phyloP scores from a whole-genome alignment of 2,888 invertebrate species.

The Caenorhabditis sp. region DNA sequence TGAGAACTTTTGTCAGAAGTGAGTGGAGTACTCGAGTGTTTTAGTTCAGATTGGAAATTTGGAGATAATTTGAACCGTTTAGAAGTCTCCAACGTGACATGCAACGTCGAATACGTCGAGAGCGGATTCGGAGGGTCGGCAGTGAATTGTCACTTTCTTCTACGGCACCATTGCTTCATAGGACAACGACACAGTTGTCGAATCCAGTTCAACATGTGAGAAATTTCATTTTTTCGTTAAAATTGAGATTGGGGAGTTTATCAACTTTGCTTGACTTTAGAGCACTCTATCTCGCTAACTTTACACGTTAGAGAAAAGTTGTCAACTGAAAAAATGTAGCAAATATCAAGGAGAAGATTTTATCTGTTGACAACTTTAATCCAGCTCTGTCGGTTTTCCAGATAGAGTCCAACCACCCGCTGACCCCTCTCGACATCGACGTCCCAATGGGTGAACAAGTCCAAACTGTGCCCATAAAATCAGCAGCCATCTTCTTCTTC shows the following conservation, averaged over 20 bases:
- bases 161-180: slow-evolving; percentile 68
- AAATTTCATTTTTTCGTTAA: background rate
- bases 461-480: slow-evolving; percentile 75
- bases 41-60: background rate
- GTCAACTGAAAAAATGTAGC: too few species aligned
- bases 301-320: too few species aligned
- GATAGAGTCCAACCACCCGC: slow-evolving; percentile 73
- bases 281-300: too few species aligned
- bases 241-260: too few species aligned
- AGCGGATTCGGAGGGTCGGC: slow-evolving; percentile 73
- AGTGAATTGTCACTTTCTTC: slow-evolving; percentile 72
- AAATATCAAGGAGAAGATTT: too few species aligned
- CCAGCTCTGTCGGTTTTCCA: slow-evolving; percentile 44
- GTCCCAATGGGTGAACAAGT: slow-evolving; percentile 72
- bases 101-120: slow-evolving; percentile 64
- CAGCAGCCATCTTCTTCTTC: slow-evolving; percentile 73
- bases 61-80: slow-evolving; percentile 8
- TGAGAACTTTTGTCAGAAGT: slow-evolving; percentile 74
- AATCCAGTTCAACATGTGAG: slow-evolving; percentile 70
- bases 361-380: background rate
- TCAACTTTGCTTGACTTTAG: too few species aligned
- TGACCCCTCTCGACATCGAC: slow-evolving; percentile 65
- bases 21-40: slow-evolving; percentile 9
- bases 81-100: slow-evolving; percentile 69
- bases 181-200: slow-evolving; percentile 63